Base-by-base conservation (phyloP, 2,113 vertebrate species). In the Alexandromys fortis region DNA sequence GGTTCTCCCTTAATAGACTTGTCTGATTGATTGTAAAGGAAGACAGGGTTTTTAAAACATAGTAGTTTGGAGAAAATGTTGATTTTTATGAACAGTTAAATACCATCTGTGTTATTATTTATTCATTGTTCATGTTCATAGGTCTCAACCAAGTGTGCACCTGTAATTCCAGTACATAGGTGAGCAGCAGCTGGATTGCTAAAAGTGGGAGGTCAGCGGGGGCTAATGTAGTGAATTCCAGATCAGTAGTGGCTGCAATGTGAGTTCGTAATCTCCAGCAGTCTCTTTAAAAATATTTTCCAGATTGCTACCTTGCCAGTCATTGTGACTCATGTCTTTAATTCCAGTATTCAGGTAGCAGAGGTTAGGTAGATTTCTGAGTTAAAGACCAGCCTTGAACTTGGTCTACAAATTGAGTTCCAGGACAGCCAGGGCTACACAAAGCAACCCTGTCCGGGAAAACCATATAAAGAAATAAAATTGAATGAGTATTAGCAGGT, bases 221-320 rank as follows among this genome's bases (percentile, higher is more conserved):
- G 12, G 55, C 52, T 61, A 38, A 82, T 26, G 35, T 28, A 9
- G 22, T 65, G n/a, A 63, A 14, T 42, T 42, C 7, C 58, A 65
- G 81, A 42, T 61, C 24, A 65, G 58, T 38, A 42, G 10, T 63
- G 24, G 3, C n/a, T 42, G 12, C 58, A 42, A 26, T 42, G 58
- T 42, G 79, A 83, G n/a, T 26, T 61, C 17, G 24, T n/a, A 30
- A 24, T 30, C 24, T 9, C 55, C 58, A 85, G 28, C 13, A 42
- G 22, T 77, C 90, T 89, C 42, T 61, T 89, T 89, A 52, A 16
- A 86, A 75, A 33, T 70, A 13, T 81, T 83, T 92, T 79, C 90
- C 52, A 86, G 33, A 22, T 35, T n/a, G 45, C 10, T 55, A 22
- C 77, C 77, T 79, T 55, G 33, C 9, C 49, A 55, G 49, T 52